Base-by-base conservation (phyloP, 2,113 vertebrate species). In the Dunckerocampus dactyliophorus region DNA sequence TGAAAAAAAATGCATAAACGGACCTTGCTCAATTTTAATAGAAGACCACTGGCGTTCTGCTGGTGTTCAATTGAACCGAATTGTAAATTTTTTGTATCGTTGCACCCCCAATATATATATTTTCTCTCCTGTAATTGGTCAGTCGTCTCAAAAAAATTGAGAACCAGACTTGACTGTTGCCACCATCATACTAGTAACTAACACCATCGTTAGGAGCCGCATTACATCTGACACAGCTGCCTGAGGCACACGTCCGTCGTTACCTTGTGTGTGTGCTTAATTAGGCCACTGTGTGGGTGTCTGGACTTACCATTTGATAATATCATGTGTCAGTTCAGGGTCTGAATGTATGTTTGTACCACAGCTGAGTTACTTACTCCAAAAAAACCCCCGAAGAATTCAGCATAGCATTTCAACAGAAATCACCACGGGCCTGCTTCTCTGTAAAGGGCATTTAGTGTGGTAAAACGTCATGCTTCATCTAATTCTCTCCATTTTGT, bases 281-380 rank as follows among this genome's bases (percentile, higher is more conserved):
- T 73, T 62, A 68, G 72, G 53, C 42, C 54, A 24, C n/a, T 37
- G 62, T 17, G 81, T 76, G 81, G 75, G 77, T 0, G 77, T 57
- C 65, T 47, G 68, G 62, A 28, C 59, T 0, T 43, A 51, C 58
- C 67, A 52, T 65, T 31, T 39, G 63, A 74, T 80, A 59, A 69
- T 59, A 75, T 77, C 69, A 68, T 62, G 64, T 64, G 61, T 75
- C 67, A 55, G 72, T 65, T 53, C 46, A 45, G 62, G 58, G 67
- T 55, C 52, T 51, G 43, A 55, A 61, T 14, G 6, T 17, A 21
- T 53, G 51, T 53, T 20, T 31, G 15, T 54, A n/a, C 16, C 3
- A 6, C 37, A 39, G 63, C 43, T 74, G 11, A 57, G 45, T 48
- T 19, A 9, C 20, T 10, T 19, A 48, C 20, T 48, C 8, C 11